These are phyloP conservation scores for Megalurothrips usitatus DNA, from an alignment of 2,888 invertebrate genomes.

Conservation along the genomic window DNA sequence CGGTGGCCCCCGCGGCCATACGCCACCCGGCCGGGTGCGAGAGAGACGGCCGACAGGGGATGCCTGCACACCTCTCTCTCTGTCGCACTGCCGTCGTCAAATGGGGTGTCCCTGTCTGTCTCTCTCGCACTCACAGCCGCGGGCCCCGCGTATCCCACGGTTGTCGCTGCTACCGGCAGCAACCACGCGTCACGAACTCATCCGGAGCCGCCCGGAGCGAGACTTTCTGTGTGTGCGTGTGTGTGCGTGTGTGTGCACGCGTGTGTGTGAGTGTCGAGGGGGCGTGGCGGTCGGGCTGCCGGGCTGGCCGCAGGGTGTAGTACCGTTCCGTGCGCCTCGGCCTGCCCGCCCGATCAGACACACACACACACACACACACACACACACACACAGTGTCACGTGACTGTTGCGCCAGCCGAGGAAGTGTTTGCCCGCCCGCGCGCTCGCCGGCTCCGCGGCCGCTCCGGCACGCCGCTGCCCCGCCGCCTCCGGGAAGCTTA, in stretches of 20 bases:
- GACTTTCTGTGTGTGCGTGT: not conserved
- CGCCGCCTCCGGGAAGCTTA: not conserved
- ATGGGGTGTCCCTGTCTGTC: too few relatives aligned
- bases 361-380: not conserved
- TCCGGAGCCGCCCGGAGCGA: not conserved
- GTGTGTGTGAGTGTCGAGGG: too few relatives aligned
- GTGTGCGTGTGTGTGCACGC: constrained; percentile 5
- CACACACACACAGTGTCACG: not conserved
- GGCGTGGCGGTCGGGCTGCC: not conserved
- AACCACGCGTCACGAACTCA: not conserved
- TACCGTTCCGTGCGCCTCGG: not conserved
- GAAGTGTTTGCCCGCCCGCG: not conserved
- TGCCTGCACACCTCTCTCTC: too few relatives aligned
- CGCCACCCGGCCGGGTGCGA: too few relatives aligned
- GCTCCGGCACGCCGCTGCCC: not conserved
- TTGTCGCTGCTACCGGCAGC: too few relatives aligned
- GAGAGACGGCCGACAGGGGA: too few relatives aligned
- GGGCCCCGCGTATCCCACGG: too few relatives aligned
- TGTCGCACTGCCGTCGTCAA: too few relatives aligned
- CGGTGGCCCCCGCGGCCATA: too few relatives aligned
- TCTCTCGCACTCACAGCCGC: too few relatives aligned
- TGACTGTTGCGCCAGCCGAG: not conserved
- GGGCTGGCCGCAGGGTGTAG: not conserved
- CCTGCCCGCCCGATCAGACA: not conserved
- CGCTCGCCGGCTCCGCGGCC: not conserved